A percentile compares a stretch with the other conserved stretches of the same genome.
phyloP scores from a whole-genome alignment of 2,113 vertebrate species.

The Holacanthus passer region DNA sequence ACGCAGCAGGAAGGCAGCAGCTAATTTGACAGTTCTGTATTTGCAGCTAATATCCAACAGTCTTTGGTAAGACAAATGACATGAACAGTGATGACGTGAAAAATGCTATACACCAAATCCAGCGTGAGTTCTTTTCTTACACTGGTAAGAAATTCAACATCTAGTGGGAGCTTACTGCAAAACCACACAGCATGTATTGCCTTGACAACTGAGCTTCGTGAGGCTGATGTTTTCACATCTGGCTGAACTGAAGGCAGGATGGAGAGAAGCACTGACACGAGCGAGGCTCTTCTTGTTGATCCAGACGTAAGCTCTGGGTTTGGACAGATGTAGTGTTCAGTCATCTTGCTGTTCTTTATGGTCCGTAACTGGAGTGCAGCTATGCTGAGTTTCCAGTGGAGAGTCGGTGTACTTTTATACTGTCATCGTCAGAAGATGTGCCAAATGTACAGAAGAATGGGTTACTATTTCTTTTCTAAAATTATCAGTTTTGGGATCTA shows the following conservation, averaged over 20 bases:
- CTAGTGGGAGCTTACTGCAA: conserved; percentile 23
- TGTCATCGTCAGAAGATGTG: background rate
- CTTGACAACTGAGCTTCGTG: conserved; percentile 38
- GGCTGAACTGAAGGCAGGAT: conserved; percentile 28
- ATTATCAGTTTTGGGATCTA: background rate
- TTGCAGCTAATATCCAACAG: conserved; percentile 21
- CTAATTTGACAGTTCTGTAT: conserved; percentile 34
- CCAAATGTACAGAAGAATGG: background rate
- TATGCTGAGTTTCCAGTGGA: conserved; percentile 41
- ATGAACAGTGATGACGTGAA: conserved; percentile 15
- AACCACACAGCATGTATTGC: conserved; percentile 36
- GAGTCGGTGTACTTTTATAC: background rate
- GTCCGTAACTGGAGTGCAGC: conserved; percentile 2
- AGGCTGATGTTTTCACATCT: conserved; percentile 51
- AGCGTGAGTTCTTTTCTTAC: conserved; percentile 18
- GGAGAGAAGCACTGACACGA: conserved; percentile 22
- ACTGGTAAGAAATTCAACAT: background rate
- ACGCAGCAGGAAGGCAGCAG: background rate
- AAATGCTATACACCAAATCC: conserved; percentile 28
- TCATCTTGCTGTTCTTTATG: conserved; percentile 23
- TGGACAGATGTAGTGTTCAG: conserved; percentile 41
- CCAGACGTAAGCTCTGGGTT: conserved; percentile 38
- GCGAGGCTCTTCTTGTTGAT: conserved; percentile 36
- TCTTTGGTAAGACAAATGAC: conserved; percentile 22
- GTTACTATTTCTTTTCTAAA: background rate